Conservation (phyloP, 2,888 invertebrate species). For the Euplexia lucipara region DNA sequence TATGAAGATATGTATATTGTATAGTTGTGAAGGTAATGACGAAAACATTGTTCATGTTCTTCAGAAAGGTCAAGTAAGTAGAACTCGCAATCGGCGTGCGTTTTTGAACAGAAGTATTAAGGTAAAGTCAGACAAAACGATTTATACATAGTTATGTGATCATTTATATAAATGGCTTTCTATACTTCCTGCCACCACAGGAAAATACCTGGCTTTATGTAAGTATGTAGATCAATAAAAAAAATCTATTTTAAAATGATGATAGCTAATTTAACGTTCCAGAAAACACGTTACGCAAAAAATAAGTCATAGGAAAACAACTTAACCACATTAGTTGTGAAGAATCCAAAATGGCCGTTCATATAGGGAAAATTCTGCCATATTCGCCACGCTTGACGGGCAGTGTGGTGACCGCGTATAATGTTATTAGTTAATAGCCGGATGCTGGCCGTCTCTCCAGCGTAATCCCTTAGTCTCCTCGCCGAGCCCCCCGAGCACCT, state of each 20-base stretch:
- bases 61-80: too few relatives aligned
- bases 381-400: slow-evolving; percentile 50
- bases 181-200: too few relatives aligned
- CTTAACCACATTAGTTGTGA: slow-evolving; percentile 24
- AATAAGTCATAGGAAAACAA: slow-evolving; percentile 1
- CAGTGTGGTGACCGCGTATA: slow-evolving; percentile 53
- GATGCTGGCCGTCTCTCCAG: slow-evolving; percentile 38
- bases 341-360: slow-evolving; percentile 41
- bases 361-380: slow-evolving; percentile 40
- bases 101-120: too few relatives aligned
- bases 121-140: too few relatives aligned
- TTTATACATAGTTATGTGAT: too few relatives aligned
- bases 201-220: too few relatives aligned
- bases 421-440: slow-evolving; percentile 60
- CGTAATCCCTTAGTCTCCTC: slow-evolving; percentile 39
- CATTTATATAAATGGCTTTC: too few relatives aligned
- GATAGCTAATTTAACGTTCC: not conserved
- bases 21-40: not conserved
- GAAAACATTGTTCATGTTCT: too few relatives aligned
- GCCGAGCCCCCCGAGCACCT: too few relatives aligned
- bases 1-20: not conserved
- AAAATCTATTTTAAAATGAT: too few relatives aligned
- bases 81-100: too few relatives aligned
- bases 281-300: not conserved
- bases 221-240: too few relatives aligned